Evolutionary conservation across 2,797 vertebrate genomes (phyloP), one percentile per base, ranked within the genome.

Genomic region (Anniella stebbinsi): DNA sequence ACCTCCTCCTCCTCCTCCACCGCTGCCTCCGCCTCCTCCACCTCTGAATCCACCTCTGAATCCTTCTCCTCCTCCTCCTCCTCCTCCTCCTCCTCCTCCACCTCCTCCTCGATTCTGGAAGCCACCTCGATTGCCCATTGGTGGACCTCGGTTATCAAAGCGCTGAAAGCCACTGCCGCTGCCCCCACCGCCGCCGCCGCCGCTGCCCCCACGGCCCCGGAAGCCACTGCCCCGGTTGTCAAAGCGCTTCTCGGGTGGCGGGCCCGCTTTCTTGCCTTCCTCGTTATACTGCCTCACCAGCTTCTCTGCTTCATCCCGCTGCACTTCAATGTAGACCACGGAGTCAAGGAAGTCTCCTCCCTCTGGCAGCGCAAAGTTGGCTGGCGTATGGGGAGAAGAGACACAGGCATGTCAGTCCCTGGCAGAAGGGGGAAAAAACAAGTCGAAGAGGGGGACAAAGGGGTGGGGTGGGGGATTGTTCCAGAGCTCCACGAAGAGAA

Each of bases 281-380:
- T 98, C 98, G 3, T 99, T 99, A 97, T 99, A 99, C 88, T 98
- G 97, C 87, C 98, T 98, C 92, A 99, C 82, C 94, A 99, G 96
- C 93, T 94, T 96, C 83, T 98, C 98, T 0, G 98, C 98, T 84
- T 99, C 98, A 0, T 98, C 98, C 1, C 92, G 94, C 95, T 98
- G 97, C 92, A 98, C 90, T 96, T 99, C 99, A 0, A 96, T 66
- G 88, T 97, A 98, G 30, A 96, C 95, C 95, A 99, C 99, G 0
- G 95, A 97, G 45, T 99, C 98, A 90, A 99, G 97, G 96, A 98
- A 99, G 93, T 99, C 99, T 5, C 98, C 98, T 3, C 96, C 94
- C 38, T 98, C 98, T 0, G 99, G 99, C 91, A 99, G 95, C 10
- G 98, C 96, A 94, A 98, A 99, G 97, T 99, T 99, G 95, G 98